Percentiles rank a stretch among this genome's conserved stretches.
These are phyloP conservation scores for Aspiorhynchus laticeps DNA, from an alignment of 2,113 vertebrate genomes.

Conservation along the genomic window DNA sequence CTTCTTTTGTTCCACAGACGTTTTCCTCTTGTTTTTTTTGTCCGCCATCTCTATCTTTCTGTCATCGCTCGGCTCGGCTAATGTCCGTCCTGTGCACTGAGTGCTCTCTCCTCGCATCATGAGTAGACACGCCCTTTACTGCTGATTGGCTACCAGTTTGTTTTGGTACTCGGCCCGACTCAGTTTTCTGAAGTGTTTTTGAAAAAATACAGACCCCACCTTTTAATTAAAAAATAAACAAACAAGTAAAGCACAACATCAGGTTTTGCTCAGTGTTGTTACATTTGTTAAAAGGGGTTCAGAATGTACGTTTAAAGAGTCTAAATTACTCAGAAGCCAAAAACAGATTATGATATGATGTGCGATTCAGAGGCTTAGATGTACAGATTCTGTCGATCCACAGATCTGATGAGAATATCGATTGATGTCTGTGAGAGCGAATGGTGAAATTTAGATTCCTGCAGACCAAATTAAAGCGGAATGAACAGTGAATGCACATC, in stretches of 20 bases:
- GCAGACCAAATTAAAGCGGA: conserved; percentile 49
- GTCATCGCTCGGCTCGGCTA: no score
- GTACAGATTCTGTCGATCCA: neutral
- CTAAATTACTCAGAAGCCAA: neutral
- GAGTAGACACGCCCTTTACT: no score
- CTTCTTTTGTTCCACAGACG: no score
- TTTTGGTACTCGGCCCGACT: no score
- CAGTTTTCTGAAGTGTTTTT: no score
- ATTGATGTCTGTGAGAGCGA: conserved; percentile 15
- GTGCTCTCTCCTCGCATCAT: no score
- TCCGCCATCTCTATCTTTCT: no score
- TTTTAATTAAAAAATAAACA: no score
- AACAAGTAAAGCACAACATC: neutral
- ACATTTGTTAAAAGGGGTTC: neutral
- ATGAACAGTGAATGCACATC: conserved; percentile 31
- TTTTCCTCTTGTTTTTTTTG: no score
- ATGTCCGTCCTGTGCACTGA: no score
- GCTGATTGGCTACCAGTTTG: no score
- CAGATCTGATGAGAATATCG: conserved; percentile 2
- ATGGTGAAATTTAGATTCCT: conserved; percentile 24
- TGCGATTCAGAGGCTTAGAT: neutral
- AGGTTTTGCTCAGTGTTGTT: neutral
- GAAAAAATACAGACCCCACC: no score
- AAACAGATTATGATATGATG: neutral
- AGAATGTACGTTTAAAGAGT: neutral